Base-by-base conservation (phyloP, 2,113 vertebrate genomes). In the Poeciliopsis retropinna region DNA sequence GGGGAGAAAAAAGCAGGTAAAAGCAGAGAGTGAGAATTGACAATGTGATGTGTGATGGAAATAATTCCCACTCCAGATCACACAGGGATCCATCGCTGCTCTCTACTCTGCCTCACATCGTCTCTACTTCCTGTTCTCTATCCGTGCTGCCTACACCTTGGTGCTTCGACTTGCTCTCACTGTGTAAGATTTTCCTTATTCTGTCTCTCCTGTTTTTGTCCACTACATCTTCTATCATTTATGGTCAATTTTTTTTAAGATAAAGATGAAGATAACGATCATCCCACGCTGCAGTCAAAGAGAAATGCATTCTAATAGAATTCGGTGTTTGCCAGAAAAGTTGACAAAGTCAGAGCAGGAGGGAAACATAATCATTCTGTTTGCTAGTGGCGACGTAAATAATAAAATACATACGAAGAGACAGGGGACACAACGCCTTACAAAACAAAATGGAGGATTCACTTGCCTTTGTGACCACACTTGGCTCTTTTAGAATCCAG, bases 41-140 rank as follows among this genome's bases (percentile, higher is more conserved):
- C 60, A 76, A 39, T 60, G 34, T 70, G 65, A 76, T 72, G 80
- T 84, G 75, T 73, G 89, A 89, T 85, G 64, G 78, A 87, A 91
- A 87, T 89, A 87, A 91, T 82, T 87, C 73, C 67, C 70, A 82
- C 82, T 88, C 73, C 76, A 70, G 64, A 82, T 88, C 80, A 77
- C 75, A 79, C 70, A 78, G 66, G 68, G 72, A 84, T 74, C 70
- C 68, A 31, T 15, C 32, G 34, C 22, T 19, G 44, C 80, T 80
- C 78, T 76, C 64, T 32, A 13, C 29, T 63, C 51, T 64, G 44
- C 11, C 57, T 71, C 73, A 77, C 47, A 64, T 75, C 47, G 32
- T 60, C 64, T 32, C 25, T 22, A 17, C 51, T 57, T 29, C 72
- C 67, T 61, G 39, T 67, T 72, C 69, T 37, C 75, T 78, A 47